phyloP scores from a whole-genome alignment of 1,140 invertebrate species.

The Drosophila sp. region DNA sequence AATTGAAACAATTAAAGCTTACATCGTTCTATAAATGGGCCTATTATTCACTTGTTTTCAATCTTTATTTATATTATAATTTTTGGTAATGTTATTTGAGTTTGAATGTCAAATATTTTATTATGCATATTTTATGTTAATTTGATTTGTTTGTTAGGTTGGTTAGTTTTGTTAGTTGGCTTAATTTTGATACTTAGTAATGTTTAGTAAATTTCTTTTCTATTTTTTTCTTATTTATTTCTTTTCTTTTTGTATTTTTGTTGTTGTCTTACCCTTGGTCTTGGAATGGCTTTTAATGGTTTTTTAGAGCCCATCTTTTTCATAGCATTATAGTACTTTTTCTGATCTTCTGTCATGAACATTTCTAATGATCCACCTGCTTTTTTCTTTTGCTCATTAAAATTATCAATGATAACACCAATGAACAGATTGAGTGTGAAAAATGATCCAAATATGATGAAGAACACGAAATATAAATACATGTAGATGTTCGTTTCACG shows the following conservation, averaged over 20 bases:
- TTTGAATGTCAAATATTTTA: conserved; percentile 26
- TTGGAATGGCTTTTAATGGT: conserved; percentile 98
- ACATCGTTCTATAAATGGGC: conserved; percentile 5
- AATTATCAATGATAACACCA: conserved; percentile 99
- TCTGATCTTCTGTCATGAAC: conserved; percentile 99
- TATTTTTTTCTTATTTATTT: conserved; percentile 2
- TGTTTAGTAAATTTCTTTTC: conserved; percentile 24
- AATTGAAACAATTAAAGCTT: conserved; percentile 1
- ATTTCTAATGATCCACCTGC: conserved; percentile 98
- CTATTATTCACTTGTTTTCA: neutral
- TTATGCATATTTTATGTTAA: conserved; percentile 15
- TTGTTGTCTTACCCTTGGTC: conserved; percentile 92
- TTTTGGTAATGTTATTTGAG: conserved; percentile 20
- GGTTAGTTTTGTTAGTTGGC: conserved; percentile 32
- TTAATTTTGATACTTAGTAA: conserved; percentile 35
- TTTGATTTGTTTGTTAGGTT: conserved; percentile 20
- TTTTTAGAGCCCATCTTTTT: conserved; percentile 99
- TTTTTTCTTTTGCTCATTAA: conserved; percentile 99
- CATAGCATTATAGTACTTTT: conserved; percentile 99
- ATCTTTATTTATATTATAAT: neutral
- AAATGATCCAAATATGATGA: conserved; percentile 98
- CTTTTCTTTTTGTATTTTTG: conserved; percentile 57
- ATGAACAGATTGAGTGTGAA: conserved; percentile 99
- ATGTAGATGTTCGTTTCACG: conserved; percentile 97
- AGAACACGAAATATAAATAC: conserved; percentile 99